These are phyloP conservation scores for Apocrypta bakeri DNA, from an alignment of 1,140 invertebrate genomes.

Conservation along the genomic window DNA sequence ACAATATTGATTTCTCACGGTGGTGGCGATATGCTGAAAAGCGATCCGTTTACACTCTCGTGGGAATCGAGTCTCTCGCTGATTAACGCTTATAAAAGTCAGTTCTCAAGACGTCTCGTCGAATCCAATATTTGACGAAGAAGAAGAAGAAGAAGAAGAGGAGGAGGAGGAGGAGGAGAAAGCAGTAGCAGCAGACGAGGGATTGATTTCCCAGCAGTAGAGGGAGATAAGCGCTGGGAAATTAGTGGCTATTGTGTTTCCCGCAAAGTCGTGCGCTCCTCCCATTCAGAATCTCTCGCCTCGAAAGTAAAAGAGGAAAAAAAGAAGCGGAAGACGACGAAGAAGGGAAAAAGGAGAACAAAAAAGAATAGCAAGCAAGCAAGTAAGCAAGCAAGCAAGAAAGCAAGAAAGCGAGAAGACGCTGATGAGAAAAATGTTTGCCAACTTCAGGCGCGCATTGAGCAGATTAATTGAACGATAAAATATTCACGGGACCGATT, in stretches of 20 bases:
- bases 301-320: neutral
- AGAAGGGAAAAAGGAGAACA: neutral
- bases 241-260: slow-evolving; percentile 44
- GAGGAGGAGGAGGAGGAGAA: neutral
- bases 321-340: neutral
- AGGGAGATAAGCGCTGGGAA: slow-evolving; percentile 31
- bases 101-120: neutral
- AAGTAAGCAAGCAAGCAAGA: no score
- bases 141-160: neutral
- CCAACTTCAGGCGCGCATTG: slow-evolving; percentile 47
- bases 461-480: slow-evolving; percentile 58
- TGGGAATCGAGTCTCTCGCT: neutral
- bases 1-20: neutral
- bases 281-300: neutral
- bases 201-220: slow-evolving; percentile 9
- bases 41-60: neutral
- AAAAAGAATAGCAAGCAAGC: neutral
- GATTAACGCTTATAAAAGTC: neutral
- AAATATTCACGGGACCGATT: slow-evolving; percentile 66
- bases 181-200: neutral
- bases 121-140: slow-evolving; percentile 2
- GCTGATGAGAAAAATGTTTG: slow-evolving; percentile 24
- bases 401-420: no score
- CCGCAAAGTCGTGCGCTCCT: slow-evolving; percentile 17
- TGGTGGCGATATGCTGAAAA: neutral